A percentile compares a stretch with the other conserved stretches of the same genome.
phyloP scores from a whole-genome alignment of 2,888 invertebrate species.

The Heliconius charithonia region DNA sequence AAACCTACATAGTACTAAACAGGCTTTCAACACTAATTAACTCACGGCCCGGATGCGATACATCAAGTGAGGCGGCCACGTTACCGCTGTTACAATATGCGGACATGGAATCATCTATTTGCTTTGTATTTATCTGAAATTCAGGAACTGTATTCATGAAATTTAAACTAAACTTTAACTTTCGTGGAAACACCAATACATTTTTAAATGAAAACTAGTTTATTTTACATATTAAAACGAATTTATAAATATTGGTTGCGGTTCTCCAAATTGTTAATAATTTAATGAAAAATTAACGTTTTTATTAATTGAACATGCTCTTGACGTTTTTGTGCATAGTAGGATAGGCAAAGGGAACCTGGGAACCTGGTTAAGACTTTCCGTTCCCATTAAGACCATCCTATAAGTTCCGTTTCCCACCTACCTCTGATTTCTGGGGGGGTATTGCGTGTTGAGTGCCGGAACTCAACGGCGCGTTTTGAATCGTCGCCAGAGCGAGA shows the following conservation, averaged over 20 bases:
- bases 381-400: no score
- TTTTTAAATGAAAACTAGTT: no score
- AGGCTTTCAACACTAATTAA: constrained; percentile 2
- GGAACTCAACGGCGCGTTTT: no score
- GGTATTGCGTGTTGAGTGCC: no score
- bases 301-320: no score
- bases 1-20: not conserved
- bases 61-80: constrained; percentile 8
- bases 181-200: not conserved
- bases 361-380: no score
- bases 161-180: not conserved
- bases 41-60: not conserved
- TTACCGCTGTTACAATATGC: constrained; percentile 13
- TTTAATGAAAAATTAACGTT: no score
- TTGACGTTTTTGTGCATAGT: no score
- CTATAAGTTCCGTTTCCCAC: no score
- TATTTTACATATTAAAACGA: not conserved
- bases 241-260: not conserved
- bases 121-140: constrained; percentile 3
- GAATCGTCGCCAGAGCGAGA: no score
- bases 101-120: not conserved
- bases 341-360: no score
- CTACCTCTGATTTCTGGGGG: no score
- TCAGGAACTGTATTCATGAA: not conserved
- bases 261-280: not conserved